phyloP scores from a whole-genome alignment of 2,113 vertebrate species.

The Ceratotherium simum region DNA sequence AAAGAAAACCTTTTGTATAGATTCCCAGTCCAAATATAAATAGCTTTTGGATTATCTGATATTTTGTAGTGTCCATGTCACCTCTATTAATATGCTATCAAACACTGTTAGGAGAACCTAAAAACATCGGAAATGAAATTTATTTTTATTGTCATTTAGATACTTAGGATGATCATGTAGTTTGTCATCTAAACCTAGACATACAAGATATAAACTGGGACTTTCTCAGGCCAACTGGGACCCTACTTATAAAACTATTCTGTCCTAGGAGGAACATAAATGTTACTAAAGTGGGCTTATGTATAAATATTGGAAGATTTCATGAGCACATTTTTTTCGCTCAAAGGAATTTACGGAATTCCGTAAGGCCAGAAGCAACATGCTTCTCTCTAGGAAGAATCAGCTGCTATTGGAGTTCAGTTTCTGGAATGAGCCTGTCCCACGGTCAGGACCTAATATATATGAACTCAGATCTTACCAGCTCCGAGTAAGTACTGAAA shows the following conservation, averaged over 20 bases:
- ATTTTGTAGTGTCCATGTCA: not conserved
- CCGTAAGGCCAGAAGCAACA: constrained; percentile 93
- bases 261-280: not conserved
- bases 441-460: constrained; percentile 95
- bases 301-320: not conserved
- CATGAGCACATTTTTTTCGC: not conserved
- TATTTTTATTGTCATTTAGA: not conserved
- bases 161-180: not conserved
- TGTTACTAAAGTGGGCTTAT: not conserved
- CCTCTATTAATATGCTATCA: not conserved
- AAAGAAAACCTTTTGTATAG: not conserved
- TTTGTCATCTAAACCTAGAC: not conserved
- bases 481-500: constrained; percentile 91
- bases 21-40: not conserved
- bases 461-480: constrained; percentile 98
- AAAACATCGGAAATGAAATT: not conserved
- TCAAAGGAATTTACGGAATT: constrained; percentile 93
- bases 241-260: not conserved
- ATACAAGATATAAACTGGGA: not conserved
- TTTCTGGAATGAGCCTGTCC: constrained; percentile 97
- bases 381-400: constrained; percentile 97
- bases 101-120: not conserved
- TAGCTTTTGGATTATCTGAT: not conserved
- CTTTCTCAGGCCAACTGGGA: not conserved
- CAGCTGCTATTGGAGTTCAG: constrained; percentile 97